Percentiles rank a stretch among this genome's conserved stretches.
These are phyloP conservation scores for Dysdera silvatica DNA, from an alignment of 1,140 invertebrate genomes.

Conservation along the genomic window DNA sequence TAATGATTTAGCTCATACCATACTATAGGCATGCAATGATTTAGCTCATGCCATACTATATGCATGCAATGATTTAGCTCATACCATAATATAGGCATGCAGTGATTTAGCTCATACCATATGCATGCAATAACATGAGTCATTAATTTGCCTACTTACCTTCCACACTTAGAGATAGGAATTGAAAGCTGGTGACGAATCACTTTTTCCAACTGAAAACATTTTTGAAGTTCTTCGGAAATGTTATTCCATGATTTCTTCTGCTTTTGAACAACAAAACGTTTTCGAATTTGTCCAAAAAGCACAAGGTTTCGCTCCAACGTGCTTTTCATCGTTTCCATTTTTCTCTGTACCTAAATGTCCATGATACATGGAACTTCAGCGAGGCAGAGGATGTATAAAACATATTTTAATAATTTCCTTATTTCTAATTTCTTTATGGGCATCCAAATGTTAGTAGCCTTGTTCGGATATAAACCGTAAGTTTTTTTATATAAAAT, in stretches of 20 bases:
- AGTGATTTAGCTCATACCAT: neutral
- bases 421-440: too few species aligned
- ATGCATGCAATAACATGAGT: neutral
- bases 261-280: conserved; percentile 19
- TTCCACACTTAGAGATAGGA: neutral
- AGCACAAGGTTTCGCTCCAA: neutral
- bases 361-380: too few species aligned
- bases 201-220: neutral
- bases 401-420: too few species aligned
- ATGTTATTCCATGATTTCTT: neutral
- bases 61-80: neutral
- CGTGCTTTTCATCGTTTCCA: neutral
- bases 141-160: neutral
- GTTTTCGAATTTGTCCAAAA: conserved; percentile 12
- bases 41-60: too few species aligned
- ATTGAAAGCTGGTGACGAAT: neutral
- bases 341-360: conserved; percentile 1
- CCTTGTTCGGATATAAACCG: too few species aligned
- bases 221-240: neutral
- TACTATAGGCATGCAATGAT: too few species aligned
- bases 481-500: too few species aligned
- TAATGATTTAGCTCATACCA: too few species aligned
- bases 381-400: too few species aligned
- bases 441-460: too few species aligned
- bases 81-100: neutral